Base-by-base conservation (phyloP, 2,888 invertebrate species). In the Ceramica pisi region DNA sequence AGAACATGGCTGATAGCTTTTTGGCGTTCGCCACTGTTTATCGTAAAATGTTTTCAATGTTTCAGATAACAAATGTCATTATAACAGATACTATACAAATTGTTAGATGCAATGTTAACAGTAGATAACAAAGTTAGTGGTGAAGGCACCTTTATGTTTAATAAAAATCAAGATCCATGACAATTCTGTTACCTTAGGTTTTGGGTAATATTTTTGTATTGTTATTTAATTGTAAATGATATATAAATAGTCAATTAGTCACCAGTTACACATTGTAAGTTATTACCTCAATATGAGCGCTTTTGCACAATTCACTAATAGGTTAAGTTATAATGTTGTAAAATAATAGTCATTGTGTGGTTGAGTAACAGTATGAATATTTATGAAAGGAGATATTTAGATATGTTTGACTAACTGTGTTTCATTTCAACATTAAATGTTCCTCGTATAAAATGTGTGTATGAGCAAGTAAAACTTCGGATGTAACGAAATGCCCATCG, bases 261-360 rank as follows among this genome's bases (percentile, higher is more conserved):
- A 95, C 95, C 95, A 95, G 93, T 94, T 93, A 94, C 93, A 94
- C 94, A 91, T 90, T 90, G 91, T 95, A 95, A 95, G 93, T 94
- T 94, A 94, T 94, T 95, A 95, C 95, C 95, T 95, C 95, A 94
- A 89, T 92, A 91, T 92, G 94, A 94, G 94, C 94, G 95, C 94
- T 95, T 94, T 94, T 94, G 95, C 95, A 95, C 95, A 92, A 93
- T 94, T 92, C 94, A 94, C 95, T 92, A 92, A 85, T 90, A 92
- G 87, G n/a, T 72, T 85, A 82, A 90, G 88, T 86, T 81, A 81
- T 88, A 82, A 85, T 86, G 82, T 89, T 93, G 94, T 93, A 93
- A 91, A 91, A 93, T 92, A 93, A 89, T 89, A 87, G 89, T 88
- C 89, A 84, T 83, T 78, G 82, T 84, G 82, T 76, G 83, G 62